A percentile compares a stretch with the other conserved stretches of the same genome.
phyloP scores from a whole-genome alignment of 2,797 vertebrate genomes.

The Adelosebastes latens region DNA sequence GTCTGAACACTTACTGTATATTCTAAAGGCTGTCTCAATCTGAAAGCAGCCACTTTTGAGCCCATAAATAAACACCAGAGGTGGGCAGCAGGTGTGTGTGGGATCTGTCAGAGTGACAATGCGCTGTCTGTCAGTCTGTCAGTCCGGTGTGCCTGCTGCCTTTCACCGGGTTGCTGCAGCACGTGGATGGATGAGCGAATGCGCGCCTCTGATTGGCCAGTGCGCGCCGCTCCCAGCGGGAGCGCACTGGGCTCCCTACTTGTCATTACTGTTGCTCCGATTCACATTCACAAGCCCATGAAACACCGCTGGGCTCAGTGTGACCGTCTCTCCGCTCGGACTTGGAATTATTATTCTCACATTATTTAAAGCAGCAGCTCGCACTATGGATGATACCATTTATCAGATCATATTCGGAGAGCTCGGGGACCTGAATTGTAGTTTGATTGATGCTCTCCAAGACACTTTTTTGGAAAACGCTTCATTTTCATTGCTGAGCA shows the following conservation, averaged over 20 bases:
- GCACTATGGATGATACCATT: slow-evolving; percentile 82
- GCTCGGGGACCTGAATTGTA: slow-evolving; percentile 93
- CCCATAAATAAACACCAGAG: slow-evolving; percentile 3
- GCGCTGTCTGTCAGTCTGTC: slow-evolving; percentile 5
- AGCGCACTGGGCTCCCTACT: slow-evolving; percentile 31
- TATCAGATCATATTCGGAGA: slow-evolving; percentile 87
- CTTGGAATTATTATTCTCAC: slow-evolving; percentile 3
- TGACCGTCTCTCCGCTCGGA: slow-evolving; percentile 28
- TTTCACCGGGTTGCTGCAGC: slow-evolving; percentile 11
- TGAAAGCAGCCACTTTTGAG: background rate
- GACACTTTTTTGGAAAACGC: slow-evolving; percentile 87
- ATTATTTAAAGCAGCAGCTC: slow-evolving; percentile 6
- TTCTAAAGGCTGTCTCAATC: background rate
- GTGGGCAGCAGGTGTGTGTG: slow-evolving; percentile 46
- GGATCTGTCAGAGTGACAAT: slow-evolving; percentile 27
- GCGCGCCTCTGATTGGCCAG: slow-evolving; percentile 57
- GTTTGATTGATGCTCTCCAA: slow-evolving; percentile 86
- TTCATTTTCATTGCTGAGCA: slow-evolving; percentile 81
- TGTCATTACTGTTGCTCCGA: slow-evolving; percentile 47
- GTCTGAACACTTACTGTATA: background rate
- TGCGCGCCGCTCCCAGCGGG: slow-evolving; percentile 37
- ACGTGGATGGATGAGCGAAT: slow-evolving; percentile 15
- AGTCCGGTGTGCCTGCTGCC: background rate
- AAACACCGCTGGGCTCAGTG: slow-evolving; percentile 40
- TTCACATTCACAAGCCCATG: slow-evolving; percentile 41